Evolutionary conservation across 2,797 vertebrate genomes (phyloP).

Genomic region (Aulostomus chinensis): DNA sequence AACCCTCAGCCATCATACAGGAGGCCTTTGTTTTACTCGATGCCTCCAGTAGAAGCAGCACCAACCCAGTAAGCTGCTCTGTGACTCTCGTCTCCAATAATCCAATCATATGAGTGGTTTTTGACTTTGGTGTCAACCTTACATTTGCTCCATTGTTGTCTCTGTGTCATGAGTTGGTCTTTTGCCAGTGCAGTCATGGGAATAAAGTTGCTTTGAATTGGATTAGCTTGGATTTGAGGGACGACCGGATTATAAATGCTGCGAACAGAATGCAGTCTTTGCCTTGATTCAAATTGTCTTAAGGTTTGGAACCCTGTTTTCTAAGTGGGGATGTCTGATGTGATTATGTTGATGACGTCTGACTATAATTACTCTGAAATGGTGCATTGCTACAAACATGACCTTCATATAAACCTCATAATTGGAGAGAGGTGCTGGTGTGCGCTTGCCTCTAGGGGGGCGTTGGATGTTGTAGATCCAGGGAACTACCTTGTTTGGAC

Average conservation of each 20-base stretch:
- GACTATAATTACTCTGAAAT: not conserved
- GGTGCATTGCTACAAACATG: not conserved
- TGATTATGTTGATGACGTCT: not conserved
- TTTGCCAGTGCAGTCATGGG: conserved; percentile 8
- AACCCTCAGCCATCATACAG: conserved; percentile 30
- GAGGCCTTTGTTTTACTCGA: conserved; percentile 48
- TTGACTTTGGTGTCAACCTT: conserved; percentile 35
- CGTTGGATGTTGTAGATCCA: too few relatives aligned
- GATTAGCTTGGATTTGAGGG: conserved; percentile 35
- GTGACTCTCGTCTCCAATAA: conserved; percentile 28
- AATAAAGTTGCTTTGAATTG: conserved; percentile 26
- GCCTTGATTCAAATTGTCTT: not conserved
- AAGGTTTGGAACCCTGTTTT: conserved; percentile 2
- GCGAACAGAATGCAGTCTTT: not conserved
- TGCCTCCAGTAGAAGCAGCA: not conserved
- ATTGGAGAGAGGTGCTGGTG: too few relatives aligned
- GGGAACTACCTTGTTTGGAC: too few relatives aligned
- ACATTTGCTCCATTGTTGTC: conserved; percentile 51
- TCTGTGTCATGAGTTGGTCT: conserved; percentile 41
- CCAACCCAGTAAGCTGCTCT: conserved; percentile 13
- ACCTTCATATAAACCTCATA: too few relatives aligned
- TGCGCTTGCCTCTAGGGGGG: too few relatives aligned
- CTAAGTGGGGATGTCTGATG: not conserved
- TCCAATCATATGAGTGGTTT: conserved; percentile 60
- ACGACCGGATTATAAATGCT: conserved; percentile 19